Conservation (phyloP, 2,888 invertebrate species). For the Pherbina coryleti region DNA sequence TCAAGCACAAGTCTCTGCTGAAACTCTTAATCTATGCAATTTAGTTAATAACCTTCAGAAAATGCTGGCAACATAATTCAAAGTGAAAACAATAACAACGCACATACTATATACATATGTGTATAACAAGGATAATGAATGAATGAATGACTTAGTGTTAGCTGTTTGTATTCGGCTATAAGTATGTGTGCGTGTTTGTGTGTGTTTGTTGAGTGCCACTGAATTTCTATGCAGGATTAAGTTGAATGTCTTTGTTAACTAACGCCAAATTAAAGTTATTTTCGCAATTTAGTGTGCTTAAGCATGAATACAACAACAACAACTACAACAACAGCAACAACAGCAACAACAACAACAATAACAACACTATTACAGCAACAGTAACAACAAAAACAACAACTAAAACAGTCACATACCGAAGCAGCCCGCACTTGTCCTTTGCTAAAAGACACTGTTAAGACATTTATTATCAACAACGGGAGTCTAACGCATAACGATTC, state of each 20-base stretch:
- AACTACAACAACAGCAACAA: background rate
- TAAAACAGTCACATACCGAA: background rate
- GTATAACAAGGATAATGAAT: slow-evolving; percentile 16
- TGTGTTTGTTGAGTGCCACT: background rate
- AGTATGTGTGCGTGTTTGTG: slow-evolving; percentile 15
- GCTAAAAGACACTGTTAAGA: too few species aligned
- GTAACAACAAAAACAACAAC: background rate
- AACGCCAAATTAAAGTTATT: slow-evolving; percentile 18
- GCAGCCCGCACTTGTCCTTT: too few species aligned
- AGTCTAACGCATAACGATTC: background rate
- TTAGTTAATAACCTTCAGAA: slow-evolving; percentile 66
- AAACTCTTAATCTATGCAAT: slow-evolving; percentile 68
- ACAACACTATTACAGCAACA: too few species aligned
- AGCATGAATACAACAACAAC: slow-evolving; percentile 40
- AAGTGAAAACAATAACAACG: slow-evolving; percentile 37
- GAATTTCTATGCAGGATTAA: slow-evolving; percentile 51
- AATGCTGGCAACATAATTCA: slow-evolving; percentile 43
- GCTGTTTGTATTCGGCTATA: background rate
- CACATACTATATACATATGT: background rate
- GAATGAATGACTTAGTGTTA: slow-evolving; percentile 2
- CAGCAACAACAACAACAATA: background rate
- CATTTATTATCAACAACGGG: background rate
- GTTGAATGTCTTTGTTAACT: slow-evolving; percentile 46
- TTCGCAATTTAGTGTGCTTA: slow-evolving; percentile 46
- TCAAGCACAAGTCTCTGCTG: slow-evolving; percentile 37